Evolutionary conservation across 1,140 invertebrate genomes (phyloP).

Genomic region (Lucilia cuprina): DNA sequence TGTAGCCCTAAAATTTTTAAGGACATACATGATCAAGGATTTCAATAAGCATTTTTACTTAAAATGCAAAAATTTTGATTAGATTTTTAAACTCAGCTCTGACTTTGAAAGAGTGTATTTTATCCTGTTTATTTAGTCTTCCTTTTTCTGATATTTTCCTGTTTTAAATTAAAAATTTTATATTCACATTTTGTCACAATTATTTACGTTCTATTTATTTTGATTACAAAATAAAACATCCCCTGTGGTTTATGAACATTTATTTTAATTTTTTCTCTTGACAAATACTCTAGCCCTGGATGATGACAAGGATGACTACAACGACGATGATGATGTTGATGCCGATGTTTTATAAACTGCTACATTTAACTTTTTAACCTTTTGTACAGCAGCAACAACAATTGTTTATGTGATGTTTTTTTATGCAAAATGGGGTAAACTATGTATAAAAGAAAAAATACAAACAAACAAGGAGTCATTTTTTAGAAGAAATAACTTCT

Average conservation of each 20-base stretch:
- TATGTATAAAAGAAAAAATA: background rate
- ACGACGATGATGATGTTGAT: background rate
- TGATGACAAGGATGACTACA: too few species aligned
- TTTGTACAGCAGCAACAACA: background rate
- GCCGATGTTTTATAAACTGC: slow-evolving; percentile 9
- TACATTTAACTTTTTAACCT: slow-evolving; percentile 22
- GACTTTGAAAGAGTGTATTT: too few species aligned
- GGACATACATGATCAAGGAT: too few species aligned
- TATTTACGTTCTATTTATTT: background rate
- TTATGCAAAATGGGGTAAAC: background rate
- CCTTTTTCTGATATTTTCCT: too few species aligned
- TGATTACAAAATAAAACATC: background rate
- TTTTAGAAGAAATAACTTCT: background rate
- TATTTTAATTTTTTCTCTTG: background rate
- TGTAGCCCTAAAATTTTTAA: too few species aligned
- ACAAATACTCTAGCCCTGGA: background rate
- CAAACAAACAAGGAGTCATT: background rate
- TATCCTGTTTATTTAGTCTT: too few species aligned
- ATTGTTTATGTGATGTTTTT: background rate
- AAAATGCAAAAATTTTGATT: too few species aligned
- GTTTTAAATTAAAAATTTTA: too few species aligned
- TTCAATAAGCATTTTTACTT: too few species aligned
- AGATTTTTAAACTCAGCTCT: too few species aligned
- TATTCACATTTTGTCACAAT: too few species aligned
- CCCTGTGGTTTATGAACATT: background rate